Percentiles rank a stretch among this genome's conserved stretches.
phyloP scores from a whole-genome alignment of 2,888 invertebrate species.

The Heliconius ismenius region DNA sequence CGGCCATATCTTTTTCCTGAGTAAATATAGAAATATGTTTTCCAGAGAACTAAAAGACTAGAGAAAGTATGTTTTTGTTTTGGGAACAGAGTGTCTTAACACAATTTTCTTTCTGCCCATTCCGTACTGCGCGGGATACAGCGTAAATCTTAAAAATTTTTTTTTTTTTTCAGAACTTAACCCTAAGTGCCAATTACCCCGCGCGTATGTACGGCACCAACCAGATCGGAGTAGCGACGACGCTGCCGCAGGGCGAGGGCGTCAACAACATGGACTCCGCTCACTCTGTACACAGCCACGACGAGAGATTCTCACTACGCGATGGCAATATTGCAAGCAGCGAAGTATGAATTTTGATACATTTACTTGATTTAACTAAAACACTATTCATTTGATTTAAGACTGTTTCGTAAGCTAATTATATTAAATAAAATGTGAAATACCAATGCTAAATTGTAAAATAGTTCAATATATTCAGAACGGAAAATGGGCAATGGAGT shows the following conservation, averaged over 20 bases:
- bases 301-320: slow-evolving; percentile 58
- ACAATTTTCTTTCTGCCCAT: no score
- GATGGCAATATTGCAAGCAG: slow-evolving; percentile 54
- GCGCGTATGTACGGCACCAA: slow-evolving; percentile 73
- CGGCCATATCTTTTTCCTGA: no score
- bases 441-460: no score
- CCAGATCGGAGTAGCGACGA: slow-evolving; percentile 78
- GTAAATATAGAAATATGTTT: no score
- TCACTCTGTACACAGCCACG: slow-evolving; percentile 62
- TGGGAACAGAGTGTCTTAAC: no score
- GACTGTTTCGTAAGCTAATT: no score
- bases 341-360: slow-evolving; percentile 43
- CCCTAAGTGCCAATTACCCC: slow-evolving; percentile 63
- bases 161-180: slow-evolving; percentile 58
- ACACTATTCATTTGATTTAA: not conserved
- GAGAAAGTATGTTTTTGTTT: no score
- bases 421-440: no score
- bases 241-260: slow-evolving; percentile 66
- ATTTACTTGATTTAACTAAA: not conserved
- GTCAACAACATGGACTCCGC: slow-evolving; percentile 57
- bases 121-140: no score
- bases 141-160: not conserved
- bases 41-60: no score
- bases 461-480: no score
- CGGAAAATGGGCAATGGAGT: no score